A percentile compares a stretch with the other conserved stretches of the same genome.
phyloP scores from a whole-genome alignment of 2,113 vertebrate species.

The Xiphophorus couchianus region DNA sequence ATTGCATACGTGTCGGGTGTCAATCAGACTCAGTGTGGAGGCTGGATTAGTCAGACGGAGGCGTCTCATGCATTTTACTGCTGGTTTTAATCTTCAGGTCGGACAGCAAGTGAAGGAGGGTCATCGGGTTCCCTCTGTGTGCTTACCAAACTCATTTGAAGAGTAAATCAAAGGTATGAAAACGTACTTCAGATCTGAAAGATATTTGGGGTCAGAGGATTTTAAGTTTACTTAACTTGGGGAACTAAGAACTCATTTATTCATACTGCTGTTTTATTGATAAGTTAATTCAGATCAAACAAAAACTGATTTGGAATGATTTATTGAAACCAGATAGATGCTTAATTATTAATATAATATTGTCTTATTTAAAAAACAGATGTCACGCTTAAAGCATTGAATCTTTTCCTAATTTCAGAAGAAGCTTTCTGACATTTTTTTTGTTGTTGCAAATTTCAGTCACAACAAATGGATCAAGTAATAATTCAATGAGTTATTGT shows the following conservation, averaged over 20 bases:
- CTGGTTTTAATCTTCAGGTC: conserved; percentile 41
- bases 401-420: background rate
- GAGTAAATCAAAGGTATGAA: background rate
- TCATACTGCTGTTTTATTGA: background rate
- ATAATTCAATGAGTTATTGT: background rate
- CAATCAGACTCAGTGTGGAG: conserved; percentile 52
- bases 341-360: background rate
- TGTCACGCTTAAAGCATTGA: background rate
- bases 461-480: background rate
- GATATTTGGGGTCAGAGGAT: background rate
- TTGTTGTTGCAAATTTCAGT: background rate
- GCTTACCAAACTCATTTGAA: background rate
- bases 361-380: background rate
- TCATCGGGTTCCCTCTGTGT: background rate
- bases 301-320: background rate
- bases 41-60: conserved; percentile 37
- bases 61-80: conserved; percentile 36
- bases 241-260: background rate
- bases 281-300: background rate
- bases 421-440: background rate
- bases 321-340: background rate
- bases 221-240: background rate
- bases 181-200: background rate
- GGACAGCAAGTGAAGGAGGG: conserved; percentile 11
- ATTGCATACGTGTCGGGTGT: conserved; percentile 28